phyloP scores from a whole-genome alignment of 2,888 invertebrate species.

The Leptinotarsa tumamoca region DNA sequence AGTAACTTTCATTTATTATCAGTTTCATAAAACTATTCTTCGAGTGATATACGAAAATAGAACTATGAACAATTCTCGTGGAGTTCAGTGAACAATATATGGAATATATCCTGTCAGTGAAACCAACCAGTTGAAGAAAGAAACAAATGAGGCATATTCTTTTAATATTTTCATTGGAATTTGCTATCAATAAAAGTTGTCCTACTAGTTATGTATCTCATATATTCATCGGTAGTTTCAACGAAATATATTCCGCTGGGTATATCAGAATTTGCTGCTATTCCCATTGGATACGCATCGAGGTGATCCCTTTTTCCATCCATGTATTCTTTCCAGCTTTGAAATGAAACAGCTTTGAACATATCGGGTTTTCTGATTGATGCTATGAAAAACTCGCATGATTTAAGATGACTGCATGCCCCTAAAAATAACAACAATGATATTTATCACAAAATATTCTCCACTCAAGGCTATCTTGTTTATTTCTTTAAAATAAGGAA shows the following conservation, averaged over 20 bases:
- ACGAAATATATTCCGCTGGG: slow-evolving; percentile 59
- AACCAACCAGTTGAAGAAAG: no score
- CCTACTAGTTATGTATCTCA: slow-evolving; percentile 48
- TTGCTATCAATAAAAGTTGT: slow-evolving; percentile 52
- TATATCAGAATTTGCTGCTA: slow-evolving; percentile 56
- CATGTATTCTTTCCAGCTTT: slow-evolving; percentile 55
- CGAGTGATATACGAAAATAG: no score
- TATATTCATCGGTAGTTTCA: slow-evolving; percentile 49
- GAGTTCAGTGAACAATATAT: no score
- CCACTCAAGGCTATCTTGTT: neutral
- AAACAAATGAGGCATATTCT: no score
- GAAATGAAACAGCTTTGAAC: slow-evolving; percentile 59
- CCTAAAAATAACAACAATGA: slow-evolving; percentile 49
- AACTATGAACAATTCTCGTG: no score
- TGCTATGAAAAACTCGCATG: slow-evolving; percentile 61
- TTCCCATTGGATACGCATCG: slow-evolving; percentile 59
- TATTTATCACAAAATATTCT: no score
- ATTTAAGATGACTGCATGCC: slow-evolving; percentile 60
- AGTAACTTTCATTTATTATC: no score
- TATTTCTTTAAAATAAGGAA: no score
- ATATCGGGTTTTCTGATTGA: slow-evolving; percentile 59
- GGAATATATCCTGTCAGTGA: no score
- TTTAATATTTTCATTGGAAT: no score
- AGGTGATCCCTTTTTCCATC: slow-evolving; percentile 41
- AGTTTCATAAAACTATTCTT: no score